Conservation (phyloP, 2,113 vertebrate genomes). For the Crocuta crocuta region DNA sequence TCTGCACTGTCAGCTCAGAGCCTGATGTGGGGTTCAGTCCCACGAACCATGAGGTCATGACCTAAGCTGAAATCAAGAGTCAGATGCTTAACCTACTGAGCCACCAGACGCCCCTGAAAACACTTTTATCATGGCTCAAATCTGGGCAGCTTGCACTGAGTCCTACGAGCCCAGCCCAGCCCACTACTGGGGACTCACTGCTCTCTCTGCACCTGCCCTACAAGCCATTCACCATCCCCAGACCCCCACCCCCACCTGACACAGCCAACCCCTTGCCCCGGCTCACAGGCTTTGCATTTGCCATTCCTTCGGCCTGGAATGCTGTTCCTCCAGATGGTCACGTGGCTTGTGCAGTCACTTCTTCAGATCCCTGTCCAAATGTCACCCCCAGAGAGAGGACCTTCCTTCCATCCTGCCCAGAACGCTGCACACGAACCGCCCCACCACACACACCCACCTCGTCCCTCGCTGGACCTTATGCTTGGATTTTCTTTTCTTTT, state of each 20-base stretch:
- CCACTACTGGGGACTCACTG: fast-evolving
- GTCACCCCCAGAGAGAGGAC: neutral
- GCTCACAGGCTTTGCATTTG: neutral
- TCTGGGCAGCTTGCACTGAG: fast-evolving
- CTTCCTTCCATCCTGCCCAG: neutral
- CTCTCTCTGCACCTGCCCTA: fast-evolving
- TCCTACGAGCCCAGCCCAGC: neutral
- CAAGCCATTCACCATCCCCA: neutral
- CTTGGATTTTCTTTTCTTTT: neutral
- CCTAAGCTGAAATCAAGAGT: too few species aligned
- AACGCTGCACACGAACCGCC: neutral
- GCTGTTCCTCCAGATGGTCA: neutral
- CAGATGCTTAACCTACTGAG: too few species aligned
- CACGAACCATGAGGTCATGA: too few species aligned
- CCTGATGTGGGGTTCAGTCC: too few species aligned
- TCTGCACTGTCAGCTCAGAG: too few species aligned
- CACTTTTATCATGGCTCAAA: neutral
- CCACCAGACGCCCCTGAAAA: too few species aligned
- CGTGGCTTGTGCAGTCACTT: neutral
- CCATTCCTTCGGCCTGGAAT: neutral
- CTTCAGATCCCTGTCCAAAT: neutral
- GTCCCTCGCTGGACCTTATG: neutral
- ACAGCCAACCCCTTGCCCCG: neutral
- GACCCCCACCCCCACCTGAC: too few species aligned
- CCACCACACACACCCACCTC: neutral